Conservation (phyloP, 2,888 invertebrate species). For the Orthosia cruda region DNA sequence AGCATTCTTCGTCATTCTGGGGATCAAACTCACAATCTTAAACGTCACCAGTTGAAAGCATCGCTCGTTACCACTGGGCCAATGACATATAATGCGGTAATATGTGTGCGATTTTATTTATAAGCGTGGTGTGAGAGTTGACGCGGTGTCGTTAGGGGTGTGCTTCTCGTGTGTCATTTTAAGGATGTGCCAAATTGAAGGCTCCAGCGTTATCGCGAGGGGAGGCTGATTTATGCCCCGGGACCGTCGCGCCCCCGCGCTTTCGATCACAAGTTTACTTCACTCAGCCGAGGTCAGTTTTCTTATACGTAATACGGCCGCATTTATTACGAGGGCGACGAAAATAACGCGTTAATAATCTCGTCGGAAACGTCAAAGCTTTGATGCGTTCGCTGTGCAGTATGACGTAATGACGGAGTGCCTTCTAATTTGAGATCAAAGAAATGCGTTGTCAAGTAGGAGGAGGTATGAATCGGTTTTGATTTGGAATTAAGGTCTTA, state of each 20-base stretch:
- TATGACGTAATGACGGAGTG: conserved; percentile 34
- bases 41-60: conserved; percentile 34
- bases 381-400: conserved; percentile 56
- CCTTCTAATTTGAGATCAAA: conserved; percentile 54
- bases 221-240: conserved; percentile 90
- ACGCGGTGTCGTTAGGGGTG: conserved; percentile 88
- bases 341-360: conserved; percentile 74
- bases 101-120: conserved; percentile 75
- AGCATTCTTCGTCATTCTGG: background rate
- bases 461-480: conserved; percentile 8
- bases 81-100: conserved; percentile 69
- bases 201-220: conserved; percentile 90
- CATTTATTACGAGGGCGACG: conserved; percentile 78
- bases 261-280: conserved; percentile 89
- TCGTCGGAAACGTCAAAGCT: conserved; percentile 59
- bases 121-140: conserved; percentile 83
- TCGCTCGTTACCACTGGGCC: conserved; percentile 56
- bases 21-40: conserved; percentile 32
- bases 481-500: conserved; percentile 1
- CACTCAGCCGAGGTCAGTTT: conserved; percentile 90
- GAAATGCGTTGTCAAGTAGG: background rate
- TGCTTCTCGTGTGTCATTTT: conserved; percentile 91
- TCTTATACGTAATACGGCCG: conserved; percentile 83
- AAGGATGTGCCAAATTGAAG: conserved; percentile 92
- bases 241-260: conserved; percentile 81